Base-by-base conservation (phyloP, 2,888 invertebrate species). In the Scelioninae gen. 2 region DNA sequence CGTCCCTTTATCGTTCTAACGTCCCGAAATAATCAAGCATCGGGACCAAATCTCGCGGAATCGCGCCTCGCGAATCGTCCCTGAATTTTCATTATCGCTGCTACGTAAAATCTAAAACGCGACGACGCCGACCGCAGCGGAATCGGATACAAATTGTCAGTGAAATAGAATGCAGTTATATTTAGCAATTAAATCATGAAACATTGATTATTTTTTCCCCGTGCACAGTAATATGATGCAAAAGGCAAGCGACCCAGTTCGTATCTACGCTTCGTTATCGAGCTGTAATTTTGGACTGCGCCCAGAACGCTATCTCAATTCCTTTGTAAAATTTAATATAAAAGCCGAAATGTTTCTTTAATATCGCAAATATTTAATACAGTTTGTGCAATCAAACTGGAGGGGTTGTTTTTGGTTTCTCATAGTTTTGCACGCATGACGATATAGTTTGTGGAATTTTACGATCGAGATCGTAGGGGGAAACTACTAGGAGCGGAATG, bases 131-230 rank as follows among this genome's bases (percentile, higher is more conserved):
- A 16, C 35, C 48, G 33, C 25, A 52, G 60, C 45, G 43, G 58
- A 50, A 52, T 68, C 50, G 15, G 55, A 55, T 58, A 55, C 52
- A 70, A 70, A 70, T 61, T 63, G 55, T 70, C 55, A 63, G 61
- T 63, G 55, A 70, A 70, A 48, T 31, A 31, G 61, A 63, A 55
- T 10, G 16, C 52, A 55, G 63, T 39, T 63, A 63, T 63, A 63
- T 39, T 48, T 55, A 48, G 55, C 69, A 69, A 69, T 69, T 69
- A 61, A 41, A 69, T 61, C 46, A 46, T 55, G 22, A 37, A 61
- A 69, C 69, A 55, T 70, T 70, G 63, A 70, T 70, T 70, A 70
- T 63, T 35, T 41, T 70, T 70, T 55, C 61, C 46, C 52, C 55
- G 41, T 39, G 61, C 19, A 22, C 61, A 48, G 55, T 43, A 70